Percentiles rank a stretch among this genome's conserved stretches.
These are phyloP conservation scores for Apocheima hispidaria DNA, from an alignment of 2,888 invertebrate species.

Conservation along the genomic window DNA sequence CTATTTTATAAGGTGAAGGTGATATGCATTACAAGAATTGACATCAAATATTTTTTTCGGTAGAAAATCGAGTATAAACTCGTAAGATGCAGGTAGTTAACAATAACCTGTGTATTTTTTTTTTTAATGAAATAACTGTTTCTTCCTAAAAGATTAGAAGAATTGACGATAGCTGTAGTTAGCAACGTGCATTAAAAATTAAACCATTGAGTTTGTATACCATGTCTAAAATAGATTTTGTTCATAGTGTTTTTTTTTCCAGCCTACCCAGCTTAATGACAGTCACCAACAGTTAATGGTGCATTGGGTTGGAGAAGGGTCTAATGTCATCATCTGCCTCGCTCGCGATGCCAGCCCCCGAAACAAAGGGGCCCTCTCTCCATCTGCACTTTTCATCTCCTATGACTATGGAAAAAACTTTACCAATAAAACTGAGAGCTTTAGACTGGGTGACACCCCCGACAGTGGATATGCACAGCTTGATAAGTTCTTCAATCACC, in stretches of 20 bases:
- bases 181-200: too few species aligned
- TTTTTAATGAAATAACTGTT: too few species aligned
- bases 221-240: background rate
- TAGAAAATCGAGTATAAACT: too few species aligned
- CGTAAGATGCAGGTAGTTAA: too few species aligned
- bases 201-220: background rate
- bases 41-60: too few species aligned
- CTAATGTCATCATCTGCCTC: constrained; percentile 94
- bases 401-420: constrained; percentile 95
- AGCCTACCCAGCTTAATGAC: constrained; percentile 93
- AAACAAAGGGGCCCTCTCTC: constrained; percentile 85
- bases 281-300: constrained; percentile 96
- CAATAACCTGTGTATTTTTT: too few species aligned
- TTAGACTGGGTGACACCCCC: constrained; percentile 84
- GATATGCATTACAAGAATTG: too few species aligned
- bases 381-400: constrained; percentile 94
- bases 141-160: too few species aligned
- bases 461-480: constrained; percentile 88
- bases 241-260: constrained; percentile 44
- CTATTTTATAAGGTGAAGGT: too few species aligned
- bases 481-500: constrained; percentile 94
- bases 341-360: constrained; percentile 90
- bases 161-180: too few species aligned
- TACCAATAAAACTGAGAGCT: constrained; percentile 89
- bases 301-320: constrained; percentile 96